Evolutionary conservation across 2,888 invertebrate genomes (phyloP), one percentile per base, ranked within the genome.

Genomic region (Perithous albicinctus): DNA sequence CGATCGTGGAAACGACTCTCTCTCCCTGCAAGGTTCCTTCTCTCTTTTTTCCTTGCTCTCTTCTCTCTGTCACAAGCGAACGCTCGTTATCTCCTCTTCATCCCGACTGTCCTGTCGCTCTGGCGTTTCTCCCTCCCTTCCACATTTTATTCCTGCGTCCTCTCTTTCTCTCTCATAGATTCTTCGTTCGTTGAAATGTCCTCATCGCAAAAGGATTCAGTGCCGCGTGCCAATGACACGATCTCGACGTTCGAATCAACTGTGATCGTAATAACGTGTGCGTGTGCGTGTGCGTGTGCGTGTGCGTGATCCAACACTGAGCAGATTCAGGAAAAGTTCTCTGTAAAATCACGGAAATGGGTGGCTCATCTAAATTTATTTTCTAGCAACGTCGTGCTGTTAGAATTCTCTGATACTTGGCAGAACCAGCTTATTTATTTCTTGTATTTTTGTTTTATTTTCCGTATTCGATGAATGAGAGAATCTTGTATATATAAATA

Each of bases 1-100:
- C 84, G 66, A 78, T 77, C 82, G 79, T 81, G 84, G 76, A 80
- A 81, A 84, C 79, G 66, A 74, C 76, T 74, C 76, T 79, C 79
- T 75, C 73, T 80, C 76, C 38, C 54, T 51, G 43, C 66, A 72
- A 77, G 29, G 61, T 76, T 15, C n/a, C n/a, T 78, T 72, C 63
- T 77, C 54, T 79, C 73, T 74, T 41, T 64, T 56, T 64, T 10
- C 35, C 51, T 2, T 26, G 43, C 46, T 64, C 18, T 63, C 41
- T 64, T 66, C 61, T 51, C 59, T n/a, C 32, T 56, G 15, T 51
- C 38, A 29, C 32, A n/a, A n/a, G 15, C 63, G 29, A 54, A 69
- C 64, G 48, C 56, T 59, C 64, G 56, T 59, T 72, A 63, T 38
- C 12, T 23, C 12, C 20, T 41, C n/a, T n/a, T n/a, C 32, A 18